Base-by-base conservation (phyloP, 35 echinoderm and acorn worm genomes). In the Stichopus chloronotus region DNA sequence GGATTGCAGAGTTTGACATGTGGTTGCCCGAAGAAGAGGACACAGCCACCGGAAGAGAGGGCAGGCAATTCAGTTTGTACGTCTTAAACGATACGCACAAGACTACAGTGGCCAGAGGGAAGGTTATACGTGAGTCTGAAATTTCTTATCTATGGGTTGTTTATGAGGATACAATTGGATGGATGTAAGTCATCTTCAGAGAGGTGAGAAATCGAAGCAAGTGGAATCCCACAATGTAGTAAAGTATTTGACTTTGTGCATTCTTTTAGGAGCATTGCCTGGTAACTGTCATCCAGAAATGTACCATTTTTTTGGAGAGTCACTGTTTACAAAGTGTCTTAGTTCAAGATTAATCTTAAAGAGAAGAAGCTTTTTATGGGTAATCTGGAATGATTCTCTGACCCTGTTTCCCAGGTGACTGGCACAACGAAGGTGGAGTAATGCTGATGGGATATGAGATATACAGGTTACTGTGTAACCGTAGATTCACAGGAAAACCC, bases 381-480 rank as follows among this genome's bases (percentile, higher is more conserved):
- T 43, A 43, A 43, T 43, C 30, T 43, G 30, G 30, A 43, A 43
- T 43, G 30, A 43, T 43, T 43, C 52, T 79, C 25, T 30, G 8
- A 79, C 78, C 24, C 16, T 83, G 19, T 56, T 91, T 19, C 21
- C 20, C 88, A 99, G 97, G 60, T 77, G 85, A 96, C 25, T 99
- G 97, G 97, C 61, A 95, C 59, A 79, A 93, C 72, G 88, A 20
- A 55, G 97, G 97, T 14, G 97, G 97, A 25, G 95, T 99, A 1
- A 88, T 99, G 22, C 88, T 99, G 21, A 96, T 99, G 97, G 97
- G 97, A 5, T 99, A 99, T 56, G 97, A 99, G 92, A 99, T 99
- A 90, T 99, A 99, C 91, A 83, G 97, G 53, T 90, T 99, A 17
- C 92, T 99, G 2, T 94, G 91, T 86, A 95, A 84, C 53, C 92